Conservation (phyloP, 2,888 invertebrate genomes). For the Noctua pronuba region DNA sequence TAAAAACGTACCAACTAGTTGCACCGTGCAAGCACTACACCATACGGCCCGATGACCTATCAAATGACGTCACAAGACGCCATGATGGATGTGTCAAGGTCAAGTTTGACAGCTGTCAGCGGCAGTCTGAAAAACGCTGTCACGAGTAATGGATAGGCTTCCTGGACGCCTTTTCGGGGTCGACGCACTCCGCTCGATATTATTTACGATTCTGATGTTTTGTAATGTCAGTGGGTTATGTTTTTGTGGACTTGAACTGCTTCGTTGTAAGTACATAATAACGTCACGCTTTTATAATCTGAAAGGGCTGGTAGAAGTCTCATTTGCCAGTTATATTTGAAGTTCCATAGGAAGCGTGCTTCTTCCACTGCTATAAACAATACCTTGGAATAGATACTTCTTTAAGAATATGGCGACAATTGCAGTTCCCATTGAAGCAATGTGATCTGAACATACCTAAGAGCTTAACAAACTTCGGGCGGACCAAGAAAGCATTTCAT, state of each 20-base stretch:
- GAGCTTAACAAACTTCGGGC: no score
- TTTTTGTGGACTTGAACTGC: slow-evolving; percentile 29
- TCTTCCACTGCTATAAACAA: no score
- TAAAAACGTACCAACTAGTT: slow-evolving; percentile 10
- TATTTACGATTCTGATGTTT: slow-evolving; percentile 58
- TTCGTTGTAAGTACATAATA: neutral
- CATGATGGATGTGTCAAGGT: slow-evolving; percentile 83
- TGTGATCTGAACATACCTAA: neutral
- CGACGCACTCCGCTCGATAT: slow-evolving; percentile 77
- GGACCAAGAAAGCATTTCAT: neutral
- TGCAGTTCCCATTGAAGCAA: neutral
- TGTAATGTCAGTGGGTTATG: slow-evolving; percentile 34
- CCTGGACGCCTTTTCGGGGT: slow-evolving; percentile 75
- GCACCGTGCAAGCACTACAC: slow-evolving; percentile 36
- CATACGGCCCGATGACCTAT: slow-evolving; percentile 55
- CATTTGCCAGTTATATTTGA: neutral
- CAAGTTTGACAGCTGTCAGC: slow-evolving; percentile 84
- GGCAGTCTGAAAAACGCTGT: slow-evolving; percentile 83
- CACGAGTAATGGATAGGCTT: slow-evolving; percentile 87
- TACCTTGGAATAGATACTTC: neutral
- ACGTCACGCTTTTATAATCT: neutral
- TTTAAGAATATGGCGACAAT: neutral
- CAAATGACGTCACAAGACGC: slow-evolving; percentile 67
- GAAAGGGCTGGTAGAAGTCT: neutral
- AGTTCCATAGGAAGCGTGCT: neutral